Evolutionary conservation across 2,113 vertebrate genomes (phyloP).

Genomic region (Rhinolophus ferrumequinum): DNA sequence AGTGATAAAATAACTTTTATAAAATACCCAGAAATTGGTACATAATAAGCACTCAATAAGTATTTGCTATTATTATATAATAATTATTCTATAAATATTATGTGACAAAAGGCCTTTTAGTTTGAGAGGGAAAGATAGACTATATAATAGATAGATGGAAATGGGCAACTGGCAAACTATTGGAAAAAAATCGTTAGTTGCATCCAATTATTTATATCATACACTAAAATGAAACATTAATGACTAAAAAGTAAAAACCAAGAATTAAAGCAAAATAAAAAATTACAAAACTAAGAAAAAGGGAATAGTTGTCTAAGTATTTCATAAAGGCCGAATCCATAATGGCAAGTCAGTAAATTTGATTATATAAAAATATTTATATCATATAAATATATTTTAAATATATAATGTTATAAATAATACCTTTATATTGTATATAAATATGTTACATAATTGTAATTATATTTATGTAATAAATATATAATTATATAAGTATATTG

Average conservation of each 20-base stretch:
- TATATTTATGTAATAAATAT: background rate
- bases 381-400: background rate
- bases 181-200: background rate
- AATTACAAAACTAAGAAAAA: background rate
- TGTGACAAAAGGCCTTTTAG: background rate
- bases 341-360: background rate
- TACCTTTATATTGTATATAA: background rate
- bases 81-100: background rate
- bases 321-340: background rate
- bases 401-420: background rate
- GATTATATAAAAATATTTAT: background rate
- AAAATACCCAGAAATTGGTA: background rate
- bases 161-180: background rate
- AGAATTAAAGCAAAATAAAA: background rate
- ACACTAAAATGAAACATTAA: conserved; percentile 20
- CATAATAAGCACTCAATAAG: background rate
- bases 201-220: background rate
- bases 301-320: background rate
- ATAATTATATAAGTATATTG: background rate
- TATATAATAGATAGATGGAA: background rate
- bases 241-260: background rate
- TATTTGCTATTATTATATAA: background rate
- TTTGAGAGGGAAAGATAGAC: background rate
- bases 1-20: background rate
- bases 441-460: background rate